phyloP scores from a whole-genome alignment of 2,888 invertebrate species.

The Volucella bombylans region DNA sequence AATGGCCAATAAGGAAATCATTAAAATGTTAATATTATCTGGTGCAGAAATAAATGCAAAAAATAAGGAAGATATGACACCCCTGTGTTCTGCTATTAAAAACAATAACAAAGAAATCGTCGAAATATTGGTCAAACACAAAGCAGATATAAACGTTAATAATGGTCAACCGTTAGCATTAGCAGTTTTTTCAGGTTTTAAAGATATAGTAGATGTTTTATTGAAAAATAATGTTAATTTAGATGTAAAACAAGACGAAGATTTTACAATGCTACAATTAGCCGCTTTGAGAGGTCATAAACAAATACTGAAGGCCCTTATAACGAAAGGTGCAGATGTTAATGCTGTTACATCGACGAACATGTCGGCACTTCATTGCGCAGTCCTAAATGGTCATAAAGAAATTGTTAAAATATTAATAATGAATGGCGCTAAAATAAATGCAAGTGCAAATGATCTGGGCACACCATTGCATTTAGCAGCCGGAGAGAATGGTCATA shows the following conservation, averaged over 20 bases:
- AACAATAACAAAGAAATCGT: conserved; percentile 11
- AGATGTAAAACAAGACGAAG: background rate
- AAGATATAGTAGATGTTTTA: conserved; percentile 9
- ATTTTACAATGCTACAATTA: background rate
- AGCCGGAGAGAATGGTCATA: conserved; percentile 15
- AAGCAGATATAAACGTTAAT: conserved; percentile 3
- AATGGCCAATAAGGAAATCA: conserved; percentile 5
- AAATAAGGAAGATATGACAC: background rate
- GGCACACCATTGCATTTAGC: conserved; percentile 32
- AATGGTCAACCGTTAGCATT: background rate
- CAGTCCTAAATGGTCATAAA: background rate
- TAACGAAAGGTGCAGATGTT: conserved; percentile 2
- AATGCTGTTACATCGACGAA: background rate
- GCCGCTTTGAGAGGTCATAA: conserved; percentile 1
- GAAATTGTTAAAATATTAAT: conserved; percentile 44
- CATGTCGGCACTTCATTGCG: background rate
- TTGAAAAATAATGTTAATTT: background rate
- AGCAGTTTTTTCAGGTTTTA: background rate
- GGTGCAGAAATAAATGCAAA: conserved; percentile 18
- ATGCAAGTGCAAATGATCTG: conserved; percentile 1
- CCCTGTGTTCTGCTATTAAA: background rate
- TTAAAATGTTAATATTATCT: conserved; percentile 30
- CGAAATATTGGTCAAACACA: conserved; percentile 31
- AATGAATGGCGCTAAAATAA: conserved; percentile 38
- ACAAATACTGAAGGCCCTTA: conserved; percentile 21